Evolutionary conservation across 2,113 vertebrate species (phyloP), one percentile per base, ranked within the genome.

Genomic region (Lanius ludovicianus): DNA sequence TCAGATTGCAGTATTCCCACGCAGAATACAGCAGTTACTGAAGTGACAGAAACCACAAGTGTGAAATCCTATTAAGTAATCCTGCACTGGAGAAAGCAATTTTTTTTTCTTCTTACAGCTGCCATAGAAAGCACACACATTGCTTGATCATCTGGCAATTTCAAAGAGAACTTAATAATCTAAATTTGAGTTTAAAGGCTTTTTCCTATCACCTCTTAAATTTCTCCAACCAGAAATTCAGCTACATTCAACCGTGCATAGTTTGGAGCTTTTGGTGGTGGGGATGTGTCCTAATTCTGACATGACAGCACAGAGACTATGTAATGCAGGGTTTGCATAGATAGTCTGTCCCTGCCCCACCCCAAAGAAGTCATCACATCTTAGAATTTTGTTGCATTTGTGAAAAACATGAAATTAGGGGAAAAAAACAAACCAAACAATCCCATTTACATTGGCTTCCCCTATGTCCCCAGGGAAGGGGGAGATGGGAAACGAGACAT

Each of bases 301-400:
- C 70, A 42, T 39, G 56, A 76, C 12, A 89, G 68, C 39, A 56
- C 47, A 93, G 63, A 77, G 77, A 47, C 69, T 41, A 49, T 24
- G 37, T 42, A 60, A 68, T 42, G n/a, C 44, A 93, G 78, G n/a
- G 62, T 95, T 94, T 97, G 97, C 79, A 73, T 73, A 71, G 35
- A 96, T 81, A 77, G 56, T 56, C 49, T 85, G 44, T 95, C 84
- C 67, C n/a, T 59, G 83, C 56, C 46, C 76, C 44, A 92, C n/a
- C 62, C 70, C 44, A 86, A 63, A 89, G 50, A 93, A 85, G 52
- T 46, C 41, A 59, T 67, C 68, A 90, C 74, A 92, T 18, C 21
- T 89, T 71, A 65, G 75, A 83, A 82, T 62, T 65, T 52, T 47
- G 47, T 86, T 65, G 33, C 50, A 69, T 93, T 83, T 55, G 35